Conservation (phyloP, 2,888 invertebrate species). For the Eilema sororculum region DNA sequence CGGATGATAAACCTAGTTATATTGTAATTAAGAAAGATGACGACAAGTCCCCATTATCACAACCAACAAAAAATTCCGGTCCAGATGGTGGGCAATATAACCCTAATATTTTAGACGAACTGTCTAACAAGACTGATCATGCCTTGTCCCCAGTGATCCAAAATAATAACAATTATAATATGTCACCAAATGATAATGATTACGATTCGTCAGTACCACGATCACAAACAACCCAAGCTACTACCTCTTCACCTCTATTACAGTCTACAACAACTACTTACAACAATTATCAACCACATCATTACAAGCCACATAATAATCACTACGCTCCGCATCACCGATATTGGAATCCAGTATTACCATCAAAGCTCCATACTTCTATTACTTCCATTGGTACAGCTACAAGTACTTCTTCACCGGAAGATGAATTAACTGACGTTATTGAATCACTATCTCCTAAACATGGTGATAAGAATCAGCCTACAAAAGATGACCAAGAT, state of each 20-base stretch:
- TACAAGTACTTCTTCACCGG: not conserved
- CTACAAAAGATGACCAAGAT: no score
- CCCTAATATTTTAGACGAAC: not conserved
- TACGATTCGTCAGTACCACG: not conserved
- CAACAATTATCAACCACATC: not conserved
- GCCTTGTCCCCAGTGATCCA: not conserved
- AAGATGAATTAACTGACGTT: not conserved
- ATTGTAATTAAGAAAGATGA: slow-evolving; percentile 8
- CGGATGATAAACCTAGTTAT: slow-evolving; percentile 53
- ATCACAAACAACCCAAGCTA: not conserved
- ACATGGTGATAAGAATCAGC: no score
- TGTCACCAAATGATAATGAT: not conserved
- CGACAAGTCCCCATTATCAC: not conserved
- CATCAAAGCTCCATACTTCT: not conserved
- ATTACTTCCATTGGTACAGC: not conserved
- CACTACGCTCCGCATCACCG: not conserved
- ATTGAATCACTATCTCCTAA: no score
- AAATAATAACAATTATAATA: not conserved
- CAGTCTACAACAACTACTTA: not conserved
- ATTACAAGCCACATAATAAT: not conserved
- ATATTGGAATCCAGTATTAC: not conserved
- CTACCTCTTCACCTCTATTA: not conserved
- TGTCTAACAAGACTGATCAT: not conserved
- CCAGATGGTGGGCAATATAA: not conserved
- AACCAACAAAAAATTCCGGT: not conserved